Percentiles rank a stretch among this genome's conserved stretches.
Conservation (phyloP, 2,113 vertebrate species). For the Laticauda colubrina region DNA sequence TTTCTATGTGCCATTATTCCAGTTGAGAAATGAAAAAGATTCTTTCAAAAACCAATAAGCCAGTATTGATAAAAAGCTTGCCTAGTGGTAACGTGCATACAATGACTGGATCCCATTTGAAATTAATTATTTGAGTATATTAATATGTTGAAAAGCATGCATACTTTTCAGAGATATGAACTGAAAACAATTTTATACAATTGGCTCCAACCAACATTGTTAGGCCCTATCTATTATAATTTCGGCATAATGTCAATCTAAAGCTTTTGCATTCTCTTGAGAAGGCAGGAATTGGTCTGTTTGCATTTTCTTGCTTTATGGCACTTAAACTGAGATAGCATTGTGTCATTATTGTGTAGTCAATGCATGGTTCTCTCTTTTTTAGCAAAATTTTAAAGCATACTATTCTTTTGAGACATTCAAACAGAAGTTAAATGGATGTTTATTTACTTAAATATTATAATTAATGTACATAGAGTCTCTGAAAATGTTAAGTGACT, state of each 20-base stretch:
- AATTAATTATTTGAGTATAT: not conserved
- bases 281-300: not conserved
- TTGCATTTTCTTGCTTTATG: not conserved
- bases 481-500: not conserved
- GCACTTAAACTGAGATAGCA: not conserved
- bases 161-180: not conserved
- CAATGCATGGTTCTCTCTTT: not conserved
- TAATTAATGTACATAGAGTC: not conserved
- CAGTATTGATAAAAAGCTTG: not conserved
- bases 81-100: not conserved
- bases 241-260: not conserved
- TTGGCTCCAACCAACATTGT: not conserved
- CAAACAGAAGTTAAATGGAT: not conserved
- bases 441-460: conserved; percentile 1
- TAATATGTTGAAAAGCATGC: not conserved
- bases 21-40: not conserved
- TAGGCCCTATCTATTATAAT: not conserved
- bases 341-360: not conserved
- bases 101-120: not conserved
- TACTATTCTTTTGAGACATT: not conserved
- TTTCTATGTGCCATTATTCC: not conserved
- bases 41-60: not conserved
- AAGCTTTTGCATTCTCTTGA: not conserved
- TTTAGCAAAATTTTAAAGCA: not conserved
- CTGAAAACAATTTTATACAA: not conserved